These are phyloP conservation scores for Mormyrops attenuatus DNA, from an alignment of 2,797 vertebrate genomes.

Conservation along the genomic window DNA sequence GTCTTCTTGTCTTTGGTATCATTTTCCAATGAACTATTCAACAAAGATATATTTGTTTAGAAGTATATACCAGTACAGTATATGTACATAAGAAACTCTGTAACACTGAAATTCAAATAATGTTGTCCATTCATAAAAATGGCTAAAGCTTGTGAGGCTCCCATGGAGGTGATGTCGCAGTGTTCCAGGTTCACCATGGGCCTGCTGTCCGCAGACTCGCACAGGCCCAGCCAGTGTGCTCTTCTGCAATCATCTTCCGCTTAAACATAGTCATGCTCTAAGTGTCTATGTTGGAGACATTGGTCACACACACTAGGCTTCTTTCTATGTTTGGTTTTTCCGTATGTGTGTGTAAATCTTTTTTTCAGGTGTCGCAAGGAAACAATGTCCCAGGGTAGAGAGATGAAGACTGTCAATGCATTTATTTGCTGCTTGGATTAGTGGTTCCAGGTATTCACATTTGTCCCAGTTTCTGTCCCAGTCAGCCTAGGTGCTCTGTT, in stretches of 20 bases:
- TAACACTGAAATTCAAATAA: slow-evolving; percentile 12
- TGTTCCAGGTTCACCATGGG: not conserved
- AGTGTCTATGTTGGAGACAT: not conserved
- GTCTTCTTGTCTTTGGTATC: not conserved
- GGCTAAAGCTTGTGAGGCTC: not conserved
- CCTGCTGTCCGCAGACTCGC: not conserved
- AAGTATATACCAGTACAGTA: not conserved
- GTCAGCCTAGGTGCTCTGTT: not conserved
- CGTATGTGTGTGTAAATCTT: not conserved
- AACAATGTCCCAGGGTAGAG: not conserved
- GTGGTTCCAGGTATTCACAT: not conserved
- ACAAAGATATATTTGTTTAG: not conserved
- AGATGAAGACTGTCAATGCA: not conserved
- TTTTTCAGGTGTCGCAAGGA: not conserved
- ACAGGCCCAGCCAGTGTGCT: slow-evolving; percentile 11
- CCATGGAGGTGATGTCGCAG: not conserved
- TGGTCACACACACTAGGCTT: not conserved
- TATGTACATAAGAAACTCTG: not conserved
- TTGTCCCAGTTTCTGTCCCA: not conserved
- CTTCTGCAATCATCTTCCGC: not conserved
- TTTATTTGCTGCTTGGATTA: not conserved
- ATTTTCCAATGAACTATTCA: not conserved
- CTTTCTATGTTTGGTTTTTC: not conserved
- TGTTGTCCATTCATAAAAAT: not conserved
- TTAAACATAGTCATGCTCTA: not conserved